A percentile compares a stretch with the other conserved stretches of the same genome.
Conservation (phyloP, 2,113 vertebrate species). For the Caracal caracal region DNA sequence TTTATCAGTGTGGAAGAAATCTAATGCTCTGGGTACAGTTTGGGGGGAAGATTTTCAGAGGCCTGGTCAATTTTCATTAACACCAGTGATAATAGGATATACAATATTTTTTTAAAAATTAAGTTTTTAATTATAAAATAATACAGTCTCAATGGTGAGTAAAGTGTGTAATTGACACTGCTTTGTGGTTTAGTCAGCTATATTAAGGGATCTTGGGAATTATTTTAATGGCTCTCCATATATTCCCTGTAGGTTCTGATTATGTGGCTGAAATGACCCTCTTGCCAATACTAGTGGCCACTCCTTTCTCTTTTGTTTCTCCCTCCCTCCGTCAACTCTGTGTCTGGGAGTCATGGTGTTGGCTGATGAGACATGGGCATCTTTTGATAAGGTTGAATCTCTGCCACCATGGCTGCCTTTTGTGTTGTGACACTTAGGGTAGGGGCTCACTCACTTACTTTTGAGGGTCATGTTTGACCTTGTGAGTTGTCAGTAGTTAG, state of each 20-base stretch:
- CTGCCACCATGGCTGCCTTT: neutral
- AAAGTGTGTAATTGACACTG: neutral
- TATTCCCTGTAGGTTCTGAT: neutral
- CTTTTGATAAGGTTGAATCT: neutral
- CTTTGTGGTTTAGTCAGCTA: neutral
- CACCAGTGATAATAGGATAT: neutral
- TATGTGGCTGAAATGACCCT: neutral
- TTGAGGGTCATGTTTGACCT: neutral
- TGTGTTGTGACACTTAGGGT: neutral
- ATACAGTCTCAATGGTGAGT: neutral
- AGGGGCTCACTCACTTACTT: neutral
- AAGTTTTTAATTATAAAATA: neutral
- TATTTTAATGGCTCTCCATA: neutral
- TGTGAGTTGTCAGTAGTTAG: neutral
- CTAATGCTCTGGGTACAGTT: neutral
- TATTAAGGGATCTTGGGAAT: neutral
- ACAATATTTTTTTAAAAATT: neutral
- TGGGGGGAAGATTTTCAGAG: slow-evolving; percentile 7
- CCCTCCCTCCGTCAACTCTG: neutral
- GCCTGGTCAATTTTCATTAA: neutral
- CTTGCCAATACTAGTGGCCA: neutral
- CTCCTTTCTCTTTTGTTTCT: neutral
- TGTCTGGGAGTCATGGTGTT: neutral
- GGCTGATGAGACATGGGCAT: neutral
- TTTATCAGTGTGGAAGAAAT: slow-evolving; percentile 8